A percentile compares a stretch with the other conserved stretches of the same genome.
These are phyloP conservation scores for Lasius fuliginosus DNA, from an alignment of 2,888 invertebrate species.

Conservation along the genomic window DNA sequence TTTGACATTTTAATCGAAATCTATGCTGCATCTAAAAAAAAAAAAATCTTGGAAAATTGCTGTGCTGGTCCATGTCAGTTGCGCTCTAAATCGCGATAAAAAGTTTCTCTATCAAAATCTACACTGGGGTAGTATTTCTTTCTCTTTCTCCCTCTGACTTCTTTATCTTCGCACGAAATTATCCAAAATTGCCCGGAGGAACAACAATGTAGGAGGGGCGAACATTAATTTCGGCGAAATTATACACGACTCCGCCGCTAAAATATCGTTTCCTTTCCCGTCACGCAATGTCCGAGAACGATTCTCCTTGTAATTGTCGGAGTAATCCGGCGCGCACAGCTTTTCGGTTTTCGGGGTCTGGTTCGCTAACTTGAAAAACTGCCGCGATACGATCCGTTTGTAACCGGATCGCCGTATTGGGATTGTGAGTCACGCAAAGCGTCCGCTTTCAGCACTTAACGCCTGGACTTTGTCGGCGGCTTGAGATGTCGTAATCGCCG, in stretches of 20 bases:
- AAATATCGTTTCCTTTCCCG: slow-evolving; percentile 34
- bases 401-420: slow-evolving; percentile 51
- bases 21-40: background rate
- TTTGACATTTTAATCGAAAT: background rate
- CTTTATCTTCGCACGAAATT: background rate
- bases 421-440: slow-evolving; percentile 58
- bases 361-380: slow-evolving; percentile 37
- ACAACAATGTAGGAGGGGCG: background rate
- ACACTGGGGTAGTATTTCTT: background rate
- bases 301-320: slow-evolving; percentile 46
- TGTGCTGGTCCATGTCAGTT: background rate
- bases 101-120: background rate
- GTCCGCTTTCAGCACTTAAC: slow-evolving; percentile 50
- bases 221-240: slow-evolving; percentile 51
- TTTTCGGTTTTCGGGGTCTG: background rate
- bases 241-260: slow-evolving; percentile 23
- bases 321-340: slow-evolving; percentile 27
- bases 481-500: slow-evolving; percentile 42
- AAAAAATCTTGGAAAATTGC: background rate
- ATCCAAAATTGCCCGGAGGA: background rate
- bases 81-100: background rate
- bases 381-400: slow-evolving; percentile 48
- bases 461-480: slow-evolving; percentile 42
- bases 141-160: background rate
- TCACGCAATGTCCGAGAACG: slow-evolving; percentile 52